Evolutionary conservation across 2,888 invertebrate genomes (phyloP).

Genomic region (Acrobeloides nanus): DNA sequence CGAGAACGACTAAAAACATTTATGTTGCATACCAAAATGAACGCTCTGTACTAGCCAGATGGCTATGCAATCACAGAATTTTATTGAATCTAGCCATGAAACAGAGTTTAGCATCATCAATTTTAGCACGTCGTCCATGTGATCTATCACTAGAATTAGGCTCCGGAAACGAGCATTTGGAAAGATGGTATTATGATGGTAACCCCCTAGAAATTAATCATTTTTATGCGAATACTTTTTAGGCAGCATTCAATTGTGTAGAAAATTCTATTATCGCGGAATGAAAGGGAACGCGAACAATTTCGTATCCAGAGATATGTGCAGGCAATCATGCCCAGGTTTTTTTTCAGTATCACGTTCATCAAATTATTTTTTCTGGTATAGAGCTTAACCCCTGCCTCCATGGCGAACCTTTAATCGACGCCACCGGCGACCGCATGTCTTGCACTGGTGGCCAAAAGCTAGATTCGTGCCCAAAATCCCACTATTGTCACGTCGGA

Average conservation of each 20-base stretch:
- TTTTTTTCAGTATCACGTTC: not conserved
- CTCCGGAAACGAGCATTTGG: slow-evolving; percentile 37
- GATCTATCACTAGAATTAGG: slow-evolving; percentile 37
- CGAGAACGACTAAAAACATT: too few relatives aligned
- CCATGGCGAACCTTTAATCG: slow-evolving; percentile 36
- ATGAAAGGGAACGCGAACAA: slow-evolving; percentile 47
- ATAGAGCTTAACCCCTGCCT: slow-evolving; percentile 46
- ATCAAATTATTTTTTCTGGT: not conserved
- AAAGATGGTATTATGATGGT: slow-evolving; percentile 47
- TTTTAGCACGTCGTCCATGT: slow-evolving; percentile 35
- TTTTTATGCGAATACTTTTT: too few relatives aligned
- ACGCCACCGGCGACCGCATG: slow-evolving; percentile 34
- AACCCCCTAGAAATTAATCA: too few relatives aligned
- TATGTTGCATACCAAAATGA: too few relatives aligned
- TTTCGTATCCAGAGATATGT: slow-evolving; percentile 39
- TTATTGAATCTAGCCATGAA: too few relatives aligned
- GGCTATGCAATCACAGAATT: too few relatives aligned
- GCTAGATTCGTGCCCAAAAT: slow-evolving; percentile 10
- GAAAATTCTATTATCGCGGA: slow-evolving; percentile 28
- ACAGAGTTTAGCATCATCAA: not conserved
- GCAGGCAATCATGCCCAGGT: slow-evolving; percentile 39
- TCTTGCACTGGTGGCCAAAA: slow-evolving; percentile 30
- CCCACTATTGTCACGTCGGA: slow-evolving; percentile 48
- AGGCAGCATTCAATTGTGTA: slow-evolving; percentile 17
- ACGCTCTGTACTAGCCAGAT: too few relatives aligned